These are phyloP conservation scores for Rugalucina vietnamica DNA, from an alignment of 2,888 invertebrate species.

Conservation along the genomic window DNA sequence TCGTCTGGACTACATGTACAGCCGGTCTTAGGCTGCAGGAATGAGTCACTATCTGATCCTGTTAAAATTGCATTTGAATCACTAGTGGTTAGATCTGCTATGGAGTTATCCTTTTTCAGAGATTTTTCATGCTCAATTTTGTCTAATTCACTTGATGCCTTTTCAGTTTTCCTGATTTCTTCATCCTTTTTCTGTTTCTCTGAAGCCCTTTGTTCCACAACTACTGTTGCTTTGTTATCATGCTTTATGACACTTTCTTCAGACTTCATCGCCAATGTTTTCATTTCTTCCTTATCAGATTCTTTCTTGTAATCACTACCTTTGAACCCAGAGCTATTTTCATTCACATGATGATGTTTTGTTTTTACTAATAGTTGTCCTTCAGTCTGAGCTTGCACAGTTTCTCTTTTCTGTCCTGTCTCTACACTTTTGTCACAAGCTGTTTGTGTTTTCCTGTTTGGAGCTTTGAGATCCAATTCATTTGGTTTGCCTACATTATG, in stretches of 20 bases:
- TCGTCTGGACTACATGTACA: constrained; percentile 42
- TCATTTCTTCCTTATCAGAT: too few species aligned
- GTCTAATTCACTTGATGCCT: too few species aligned
- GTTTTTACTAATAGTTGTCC: too few species aligned
- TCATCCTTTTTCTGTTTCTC: background rate
- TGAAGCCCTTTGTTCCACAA: background rate
- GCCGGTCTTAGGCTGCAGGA: background rate
- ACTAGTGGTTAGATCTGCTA: background rate
- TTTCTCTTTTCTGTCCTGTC: too few species aligned
- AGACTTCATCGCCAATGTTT: background rate
- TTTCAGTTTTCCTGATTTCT: background rate
- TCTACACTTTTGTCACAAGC: too few species aligned
- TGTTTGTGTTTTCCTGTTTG: too few species aligned
- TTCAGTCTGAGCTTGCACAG: too few species aligned
- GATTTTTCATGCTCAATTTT: background rate
- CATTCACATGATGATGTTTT: too few species aligned
- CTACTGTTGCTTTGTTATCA: background rate
- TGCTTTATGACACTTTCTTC: background rate
- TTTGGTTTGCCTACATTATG: too few species aligned
- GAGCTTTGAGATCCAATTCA: too few species aligned
- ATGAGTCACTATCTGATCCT: background rate
- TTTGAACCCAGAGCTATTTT: too few species aligned
- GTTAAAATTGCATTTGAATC: background rate
- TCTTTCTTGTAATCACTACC: too few species aligned
- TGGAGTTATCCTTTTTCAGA: background rate